Percentiles rank a stretch among this genome's conserved stretches.
phyloP scores from a whole-genome alignment of 2,888 invertebrate species.

The Drosophila engyochracea region DNA sequence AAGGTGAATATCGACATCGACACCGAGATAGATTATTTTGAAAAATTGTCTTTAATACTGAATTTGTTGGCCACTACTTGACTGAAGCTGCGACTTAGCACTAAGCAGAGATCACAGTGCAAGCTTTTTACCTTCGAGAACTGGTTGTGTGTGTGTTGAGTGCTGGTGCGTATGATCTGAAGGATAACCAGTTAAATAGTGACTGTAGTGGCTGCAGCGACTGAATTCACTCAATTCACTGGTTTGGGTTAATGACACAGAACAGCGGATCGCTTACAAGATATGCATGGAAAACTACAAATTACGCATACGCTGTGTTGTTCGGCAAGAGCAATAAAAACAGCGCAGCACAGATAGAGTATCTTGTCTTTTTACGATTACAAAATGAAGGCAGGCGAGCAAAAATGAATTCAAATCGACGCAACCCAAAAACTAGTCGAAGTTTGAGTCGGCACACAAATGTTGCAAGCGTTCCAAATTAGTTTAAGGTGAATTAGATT shows the following conservation, averaged over 20 bases:
- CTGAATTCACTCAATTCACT: constrained; percentile 31
- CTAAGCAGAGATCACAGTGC: constrained; percentile 22
- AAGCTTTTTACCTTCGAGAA: constrained; percentile 45
- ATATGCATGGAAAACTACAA: constrained; percentile 78
- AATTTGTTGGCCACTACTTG: constrained; percentile 26
- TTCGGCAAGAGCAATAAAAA: constrained; percentile 40
- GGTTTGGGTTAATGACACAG: constrained; percentile 57
- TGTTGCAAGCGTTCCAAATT: constrained; percentile 52
- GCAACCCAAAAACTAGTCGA: constrained; percentile 33
- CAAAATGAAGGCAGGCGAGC: constrained; percentile 52
- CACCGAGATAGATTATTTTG: constrained; percentile 22
- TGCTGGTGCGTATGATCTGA: constrained; percentile 33
- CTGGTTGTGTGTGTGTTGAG: constrained; percentile 24
- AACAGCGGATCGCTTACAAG: constrained; percentile 50
- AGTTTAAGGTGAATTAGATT: constrained; percentile 77
- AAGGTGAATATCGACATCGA: constrained; percentile 4
- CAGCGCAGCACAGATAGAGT: constrained; percentile 51
- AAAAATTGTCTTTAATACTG: constrained; percentile 9
- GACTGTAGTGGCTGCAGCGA: constrained; percentile 15
- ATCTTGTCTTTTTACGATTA: constrained; percentile 55
- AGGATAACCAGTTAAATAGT: constrained; percentile 53
- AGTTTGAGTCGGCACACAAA: constrained; percentile 40
- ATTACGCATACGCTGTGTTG: constrained; percentile 73
- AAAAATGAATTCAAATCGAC: constrained; percentile 42
- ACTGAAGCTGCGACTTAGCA: constrained; percentile 8